Base-by-base conservation (phyloP, 2,113 vertebrate genomes). In the Marmota flaviventris region DNA sequence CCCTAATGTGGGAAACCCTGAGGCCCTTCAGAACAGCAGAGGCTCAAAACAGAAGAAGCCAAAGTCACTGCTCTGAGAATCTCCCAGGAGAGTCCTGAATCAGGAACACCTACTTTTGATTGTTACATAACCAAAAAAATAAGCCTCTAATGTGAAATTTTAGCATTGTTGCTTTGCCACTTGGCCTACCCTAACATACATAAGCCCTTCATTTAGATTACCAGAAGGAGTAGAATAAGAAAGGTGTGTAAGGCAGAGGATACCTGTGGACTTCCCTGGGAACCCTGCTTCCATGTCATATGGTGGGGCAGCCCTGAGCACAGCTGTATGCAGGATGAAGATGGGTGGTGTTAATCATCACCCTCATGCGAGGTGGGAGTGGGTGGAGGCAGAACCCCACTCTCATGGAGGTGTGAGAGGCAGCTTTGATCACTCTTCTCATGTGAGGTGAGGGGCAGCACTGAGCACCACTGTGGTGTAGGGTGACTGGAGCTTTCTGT, bases 41-140 rank as follows among this genome's bases (percentile, higher is more conserved):
- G 24, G 1, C 56, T 89, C 69, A 7, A 0, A 18, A 14, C 17
- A 37, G 63, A 93, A 39, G 45, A 29, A 78, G 25, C 4, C 32
- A 37, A 3, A 58, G 27, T n/a, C 8, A 25, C 53, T 39, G 61
- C 67, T 63, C 39, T 69, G n/a, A 93, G 2, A 37, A 14, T 1
- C 48, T 12, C n/a, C 29, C 53, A 73, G 24, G 39, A 78, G n/a
- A 17, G 1, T 24, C 8, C 61, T 61, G 32, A 8, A 65, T 20
- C 42, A 70, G 37, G 3, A 85, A 39, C 25, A 63, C 3, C 10
- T 56, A 20, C 13, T 89, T 93, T 89, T 76, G 13, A 69, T 42
- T 58, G 13, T 70, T 73, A 51, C 7, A 67, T 86, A 75, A 97
- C 63, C 8, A 81, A 79, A 58, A 90, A 92, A 53, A 61, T 87